phyloP scores from a whole-genome alignment of 2,888 invertebrate genomes.

The Homarus gammarus region DNA sequence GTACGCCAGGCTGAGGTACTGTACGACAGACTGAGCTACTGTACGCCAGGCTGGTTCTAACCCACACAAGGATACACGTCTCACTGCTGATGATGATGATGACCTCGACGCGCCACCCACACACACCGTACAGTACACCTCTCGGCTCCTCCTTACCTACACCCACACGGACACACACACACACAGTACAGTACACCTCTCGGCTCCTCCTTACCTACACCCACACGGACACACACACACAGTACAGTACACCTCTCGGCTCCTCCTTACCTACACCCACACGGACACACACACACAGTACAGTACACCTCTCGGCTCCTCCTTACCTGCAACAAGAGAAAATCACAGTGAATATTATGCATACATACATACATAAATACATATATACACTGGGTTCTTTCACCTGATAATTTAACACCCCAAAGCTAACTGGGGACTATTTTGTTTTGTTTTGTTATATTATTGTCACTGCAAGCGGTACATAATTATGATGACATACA shows the following conservation, averaged over 20 bases:
- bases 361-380: not conserved
- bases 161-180: not conserved
- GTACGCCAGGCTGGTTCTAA: too few relatives aligned
- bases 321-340: not conserved
- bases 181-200: not conserved
- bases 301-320: not conserved
- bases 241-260: not conserved
- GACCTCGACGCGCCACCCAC: too few relatives aligned
- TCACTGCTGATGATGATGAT: too few relatives aligned
- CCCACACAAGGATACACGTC: too few relatives aligned
- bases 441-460: too few relatives aligned
- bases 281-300: not conserved
- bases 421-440: too few relatives aligned
- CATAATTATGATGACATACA: too few relatives aligned
- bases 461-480: too few relatives aligned
- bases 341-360: not conserved
- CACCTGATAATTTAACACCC: too few relatives aligned
- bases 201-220: not conserved
- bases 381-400: too few relatives aligned
- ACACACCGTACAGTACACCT: not conserved
- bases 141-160: not conserved
- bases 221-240: not conserved
- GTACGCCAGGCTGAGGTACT: too few relatives aligned
- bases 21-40: too few relatives aligned
- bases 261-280: not conserved